Conservation (phyloP, 2,888 invertebrate genomes). For the Phragmatobia fuliginosa region DNA sequence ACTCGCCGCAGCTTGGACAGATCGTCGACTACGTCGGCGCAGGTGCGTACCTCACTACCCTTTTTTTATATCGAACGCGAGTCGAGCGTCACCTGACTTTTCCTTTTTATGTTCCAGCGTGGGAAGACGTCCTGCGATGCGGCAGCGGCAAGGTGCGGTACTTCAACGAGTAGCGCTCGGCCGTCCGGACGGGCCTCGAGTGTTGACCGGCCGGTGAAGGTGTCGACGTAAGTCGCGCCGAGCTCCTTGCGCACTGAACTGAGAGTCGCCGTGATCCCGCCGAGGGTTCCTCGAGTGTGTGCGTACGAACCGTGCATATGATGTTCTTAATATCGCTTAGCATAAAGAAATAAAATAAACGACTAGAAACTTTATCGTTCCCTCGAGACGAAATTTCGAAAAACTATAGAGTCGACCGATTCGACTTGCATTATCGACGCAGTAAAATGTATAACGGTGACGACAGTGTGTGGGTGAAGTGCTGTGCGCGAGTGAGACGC, state of each 20-base stretch:
- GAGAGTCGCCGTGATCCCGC: constrained; percentile 3
- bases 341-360: constrained; percentile 20
- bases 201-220: not conserved
- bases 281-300: constrained; percentile 11
- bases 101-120: constrained; percentile 84
- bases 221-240: not conserved
- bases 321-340: constrained; percentile 26
- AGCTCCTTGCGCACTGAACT: not conserved
- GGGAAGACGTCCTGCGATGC: constrained; percentile 90
- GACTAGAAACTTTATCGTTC: constrained; percentile 19
- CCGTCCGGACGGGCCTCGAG: not conserved
- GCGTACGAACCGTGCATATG: constrained; percentile 23
- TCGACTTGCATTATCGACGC: constrained; percentile 17
- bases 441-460: constrained; percentile 22
- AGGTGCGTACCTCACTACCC: constrained; percentile 66
- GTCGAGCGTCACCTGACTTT: not conserved
- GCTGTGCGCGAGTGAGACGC: constrained; percentile 9
- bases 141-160: constrained; percentile 80
- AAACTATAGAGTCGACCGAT: constrained; percentile 32
- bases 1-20: constrained; percentile 61
- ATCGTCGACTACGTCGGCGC: constrained; percentile 75
- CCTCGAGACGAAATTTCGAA: constrained; percentile 35
- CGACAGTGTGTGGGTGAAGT: constrained; percentile 10
- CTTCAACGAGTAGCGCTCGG: constrained; percentile 73
- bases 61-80: no score